Evolutionary conservation across 1,140 invertebrate species (phyloP).

Genomic region (Euura lappo): DNA sequence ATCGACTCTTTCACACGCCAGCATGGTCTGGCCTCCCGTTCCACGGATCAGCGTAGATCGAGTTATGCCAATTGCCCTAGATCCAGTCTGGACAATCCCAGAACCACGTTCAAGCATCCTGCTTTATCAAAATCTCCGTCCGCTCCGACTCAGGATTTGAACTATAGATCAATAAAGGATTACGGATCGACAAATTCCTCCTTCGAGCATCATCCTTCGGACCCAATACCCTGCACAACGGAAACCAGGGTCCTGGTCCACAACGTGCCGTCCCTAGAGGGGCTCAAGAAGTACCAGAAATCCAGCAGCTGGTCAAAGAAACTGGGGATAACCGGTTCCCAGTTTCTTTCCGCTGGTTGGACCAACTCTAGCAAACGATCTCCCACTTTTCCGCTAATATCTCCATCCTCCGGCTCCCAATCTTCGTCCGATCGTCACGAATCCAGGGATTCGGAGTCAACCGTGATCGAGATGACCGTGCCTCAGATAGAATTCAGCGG

Average conservation of each 20-base stretch:
- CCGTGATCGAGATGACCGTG: background rate
- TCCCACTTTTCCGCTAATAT: constrained; percentile 6
- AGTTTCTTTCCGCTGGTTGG: background rate
- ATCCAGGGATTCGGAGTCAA: background rate
- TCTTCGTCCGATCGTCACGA: background rate
- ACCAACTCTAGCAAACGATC: constrained; percentile 6
- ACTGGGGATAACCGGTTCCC: background rate
- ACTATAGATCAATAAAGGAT: background rate
- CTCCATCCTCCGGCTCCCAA: background rate
- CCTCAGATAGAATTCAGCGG: background rate
- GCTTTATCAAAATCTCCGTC: constrained; percentile 8
- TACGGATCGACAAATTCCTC: constrained; percentile 11
- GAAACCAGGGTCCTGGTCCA: background rate
- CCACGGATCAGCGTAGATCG: background rate
- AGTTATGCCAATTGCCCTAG: background rate
- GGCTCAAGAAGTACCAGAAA: background rate
- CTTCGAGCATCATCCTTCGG: background rate
- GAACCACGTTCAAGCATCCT: background rate
- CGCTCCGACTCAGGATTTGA: background rate
- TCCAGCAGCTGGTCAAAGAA: background rate
- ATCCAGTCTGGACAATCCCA: background rate
- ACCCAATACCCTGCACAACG: background rate
- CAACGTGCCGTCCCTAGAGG: background rate
- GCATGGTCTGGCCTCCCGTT: background rate
- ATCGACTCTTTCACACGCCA: constrained; percentile 9